Conservation (phyloP, 2,113 vertebrate species). For the Sinosuthora webbiana region DNA sequence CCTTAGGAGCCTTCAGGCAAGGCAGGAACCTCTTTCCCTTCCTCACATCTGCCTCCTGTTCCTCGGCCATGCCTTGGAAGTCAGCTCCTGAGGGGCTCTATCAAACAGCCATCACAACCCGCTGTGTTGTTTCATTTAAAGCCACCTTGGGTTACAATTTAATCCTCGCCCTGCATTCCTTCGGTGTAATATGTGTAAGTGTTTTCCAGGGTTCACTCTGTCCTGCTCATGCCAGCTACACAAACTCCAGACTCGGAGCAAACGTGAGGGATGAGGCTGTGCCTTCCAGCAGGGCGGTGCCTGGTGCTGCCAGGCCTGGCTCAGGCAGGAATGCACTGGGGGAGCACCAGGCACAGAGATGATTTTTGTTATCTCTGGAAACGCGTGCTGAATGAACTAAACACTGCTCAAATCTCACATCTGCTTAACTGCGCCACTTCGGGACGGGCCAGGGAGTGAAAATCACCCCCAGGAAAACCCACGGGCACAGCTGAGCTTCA, state of each 20-base stretch:
- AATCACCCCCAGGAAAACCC: neutral
- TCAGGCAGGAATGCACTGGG: neutral
- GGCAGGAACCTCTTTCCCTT: neutral
- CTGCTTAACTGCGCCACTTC: neutral
- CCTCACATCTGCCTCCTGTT: neutral
- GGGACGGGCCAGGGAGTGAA: neutral
- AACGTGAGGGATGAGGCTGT: neutral
- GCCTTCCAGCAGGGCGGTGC: neutral
- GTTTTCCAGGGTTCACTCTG: constrained; percentile 13
- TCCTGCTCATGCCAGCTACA: neutral
- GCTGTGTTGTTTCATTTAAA: neutral
- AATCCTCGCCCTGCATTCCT: constrained; percentile 12
- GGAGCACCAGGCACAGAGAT: neutral
- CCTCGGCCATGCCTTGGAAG: rapidly evolving
- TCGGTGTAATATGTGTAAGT: neutral
- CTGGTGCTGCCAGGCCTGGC: neutral
- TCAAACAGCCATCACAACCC: neutral
- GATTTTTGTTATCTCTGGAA: neutral
- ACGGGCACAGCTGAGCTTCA: neutral
- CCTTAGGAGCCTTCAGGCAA: neutral
- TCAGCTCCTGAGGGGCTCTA: rapidly evolving
- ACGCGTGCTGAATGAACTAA: neutral
- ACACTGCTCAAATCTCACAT: neutral
- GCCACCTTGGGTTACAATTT: neutral
- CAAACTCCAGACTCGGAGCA: neutral